Evolutionary conservation across 1,140 invertebrate species (phyloP), one percentile per base, ranked within the genome.

Genomic region (Aphaenogaster floridana): DNA sequence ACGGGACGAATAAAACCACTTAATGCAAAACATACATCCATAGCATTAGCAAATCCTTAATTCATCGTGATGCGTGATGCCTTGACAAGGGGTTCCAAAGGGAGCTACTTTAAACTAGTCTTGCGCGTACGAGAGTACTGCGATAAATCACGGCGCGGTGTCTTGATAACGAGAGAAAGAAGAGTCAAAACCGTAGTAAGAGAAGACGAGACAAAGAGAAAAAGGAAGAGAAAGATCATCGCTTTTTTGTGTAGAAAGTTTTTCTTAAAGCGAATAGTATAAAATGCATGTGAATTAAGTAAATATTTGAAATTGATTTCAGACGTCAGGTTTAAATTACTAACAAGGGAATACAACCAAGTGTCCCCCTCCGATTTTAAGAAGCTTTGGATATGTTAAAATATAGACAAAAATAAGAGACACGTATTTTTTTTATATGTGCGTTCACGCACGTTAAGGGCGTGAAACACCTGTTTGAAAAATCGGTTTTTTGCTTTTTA

Each of bases 91-190:
- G 48, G 21, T 71, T 80, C 48, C 34, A 17, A 42, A 81, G 78
- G 45, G 34, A 80, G 34, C 64, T n/a, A 69, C n/a, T 59, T 81
- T 42, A 66, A 17, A 52, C 61, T 39, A 45, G 28, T 21, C 77
- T 48, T 28, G 45, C 48, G 15, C 48, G n/a, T 45, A 81, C 21
- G 48, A 71, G 48, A 36, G 4, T 69, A 9, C 15, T 39, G 36
- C 78, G 21, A 81, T 81, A 81, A 81, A 81, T 81, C 78, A 81
- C 48, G 21, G 4, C 34, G 3, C 34, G 42, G 36, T 71, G 48
- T 81, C 64, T 77, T 78, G 81, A 63, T 77, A 78, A 77, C n/a
- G 81, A 77, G 54, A 77, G 42, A 76, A 69, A 63, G n/a, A 52
- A 61, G 48, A 85, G 36, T 48, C 45, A 28, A 61, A 48, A 61